phyloP scores from a whole-genome alignment of 2,113 vertebrate genomes.

The Dromas ardeola region DNA sequence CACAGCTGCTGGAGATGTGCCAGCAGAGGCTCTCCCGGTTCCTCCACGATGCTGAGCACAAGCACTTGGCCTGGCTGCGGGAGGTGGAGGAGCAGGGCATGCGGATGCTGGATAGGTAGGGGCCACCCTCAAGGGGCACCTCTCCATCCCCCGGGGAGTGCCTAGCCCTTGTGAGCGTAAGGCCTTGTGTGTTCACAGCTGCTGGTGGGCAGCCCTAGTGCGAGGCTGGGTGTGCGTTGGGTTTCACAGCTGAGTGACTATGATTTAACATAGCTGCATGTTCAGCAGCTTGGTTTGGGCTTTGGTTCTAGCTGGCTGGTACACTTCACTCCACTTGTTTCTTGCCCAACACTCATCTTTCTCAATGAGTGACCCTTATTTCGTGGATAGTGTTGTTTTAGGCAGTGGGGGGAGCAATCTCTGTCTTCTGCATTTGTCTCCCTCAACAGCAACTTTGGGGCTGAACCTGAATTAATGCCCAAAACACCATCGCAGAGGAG shows the following conservation, averaged over 20 bases:
- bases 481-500: slow-evolving; percentile 93
- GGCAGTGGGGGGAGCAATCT: accelerated
- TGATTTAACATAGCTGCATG: accelerated
- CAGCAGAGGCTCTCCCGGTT: slow-evolving; percentile 81
- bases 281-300: accelerated
- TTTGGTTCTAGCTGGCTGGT: too few species aligned
- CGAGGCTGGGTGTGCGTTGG: accelerated
- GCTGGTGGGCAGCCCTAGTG: neutral
- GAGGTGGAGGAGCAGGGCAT: slow-evolving; percentile 90
- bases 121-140: neutral
- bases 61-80: slow-evolving; percentile 88
- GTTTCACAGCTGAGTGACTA: accelerated
- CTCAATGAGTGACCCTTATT: accelerated
- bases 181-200: accelerated
- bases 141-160: neutral
- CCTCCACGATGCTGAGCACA: slow-evolving; percentile 72
- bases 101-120: slow-evolving; percentile 87
- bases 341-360: accelerated
- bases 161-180: accelerated
- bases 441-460: slow-evolving; percentile 80
- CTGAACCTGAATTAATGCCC: slow-evolving; percentile 89
- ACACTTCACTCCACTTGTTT: accelerated
- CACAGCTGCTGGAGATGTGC: slow-evolving; percentile 81
- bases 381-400: accelerated
- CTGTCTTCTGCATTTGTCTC: neutral